Percentiles rank a stretch among this genome's conserved stretches.
These are phyloP conservation scores for Cotesia typhae DNA, from an alignment of 1,140 invertebrate species.

Conservation along the genomic window DNA sequence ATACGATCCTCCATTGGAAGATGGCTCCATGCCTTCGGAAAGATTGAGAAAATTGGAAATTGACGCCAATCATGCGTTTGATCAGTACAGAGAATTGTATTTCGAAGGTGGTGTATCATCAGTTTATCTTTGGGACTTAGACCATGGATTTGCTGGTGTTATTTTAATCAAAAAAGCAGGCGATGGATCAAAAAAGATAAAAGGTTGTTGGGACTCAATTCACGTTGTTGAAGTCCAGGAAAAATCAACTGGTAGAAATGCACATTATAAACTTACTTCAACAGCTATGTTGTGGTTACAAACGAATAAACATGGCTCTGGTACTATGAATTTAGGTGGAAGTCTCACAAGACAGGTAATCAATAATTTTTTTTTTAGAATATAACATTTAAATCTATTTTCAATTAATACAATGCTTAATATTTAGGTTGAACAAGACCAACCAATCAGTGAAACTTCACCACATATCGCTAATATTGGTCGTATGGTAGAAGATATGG, in stretches of 20 bases:
- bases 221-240: constrained; percentile 99
- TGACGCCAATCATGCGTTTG: constrained; percentile 98
- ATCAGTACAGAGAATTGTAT: constrained; percentile 99
- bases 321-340: constrained; percentile 98
- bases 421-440: constrained; percentile 87
- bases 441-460: constrained; percentile 86
- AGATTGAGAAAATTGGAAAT: constrained; percentile 94
- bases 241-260: constrained; percentile 90
- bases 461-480: constrained; percentile 99
- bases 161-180: constrained; percentile 99
- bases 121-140: constrained; percentile 99
- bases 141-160: constrained; percentile 98
- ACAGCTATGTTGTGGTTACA: constrained; percentile 99
- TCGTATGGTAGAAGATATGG: constrained; percentile 96
- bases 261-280: constrained; percentile 98
- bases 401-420: neutral
- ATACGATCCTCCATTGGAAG: constrained; percentile 97
- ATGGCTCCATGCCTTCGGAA: constrained; percentile 98
- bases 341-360: constrained; percentile 94
- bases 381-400: neutral
- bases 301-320: constrained; percentile 95
- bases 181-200: constrained; percentile 96
- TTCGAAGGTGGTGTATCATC: constrained; percentile 99
- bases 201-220: constrained; percentile 99
- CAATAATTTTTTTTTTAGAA: constrained; percentile 4